Conservation (phyloP, 37 sponge, comb jelly and placozoan species). For the Beroe forskalii region DNA sequence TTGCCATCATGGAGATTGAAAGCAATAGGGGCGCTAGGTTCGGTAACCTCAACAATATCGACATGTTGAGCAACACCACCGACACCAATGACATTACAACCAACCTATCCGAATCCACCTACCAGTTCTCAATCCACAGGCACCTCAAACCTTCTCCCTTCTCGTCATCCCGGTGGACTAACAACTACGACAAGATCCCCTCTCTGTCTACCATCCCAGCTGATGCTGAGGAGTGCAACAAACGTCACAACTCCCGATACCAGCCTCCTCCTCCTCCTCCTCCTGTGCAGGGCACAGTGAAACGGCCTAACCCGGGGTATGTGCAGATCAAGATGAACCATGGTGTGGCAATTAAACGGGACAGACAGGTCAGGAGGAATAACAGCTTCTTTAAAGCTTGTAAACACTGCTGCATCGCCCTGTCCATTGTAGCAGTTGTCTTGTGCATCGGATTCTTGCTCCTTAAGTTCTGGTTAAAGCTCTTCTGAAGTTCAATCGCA, state of each 20-base stretch:
- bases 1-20: background rate
- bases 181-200: conserved; percentile 29
- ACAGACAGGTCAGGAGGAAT: background rate
- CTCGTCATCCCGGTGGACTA: conserved; percentile 8
- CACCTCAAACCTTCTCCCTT: background rate
- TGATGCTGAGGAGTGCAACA: conserved; percentile 41
- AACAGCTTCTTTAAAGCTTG: background rate
- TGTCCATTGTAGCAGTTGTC: background rate
- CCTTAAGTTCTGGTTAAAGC: background rate
- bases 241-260: background rate
- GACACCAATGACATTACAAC: conserved; percentile 2
- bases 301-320: background rate
- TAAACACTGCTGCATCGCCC: background rate
- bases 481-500: background rate
- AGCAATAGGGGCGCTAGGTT: background rate
- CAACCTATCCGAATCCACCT: background rate
- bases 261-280: background rate
- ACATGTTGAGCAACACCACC: conserved; percentile 17
- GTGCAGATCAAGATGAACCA: background rate
- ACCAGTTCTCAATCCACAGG: background rate
- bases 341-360: background rate
- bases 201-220: background rate
- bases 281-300: too few relatives aligned
- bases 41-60: background rate
- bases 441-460: background rate